These are phyloP conservation scores for Hippoglossus stenolepis DNA, from an alignment of 2,113 vertebrate genomes.

Conservation along the genomic window DNA sequence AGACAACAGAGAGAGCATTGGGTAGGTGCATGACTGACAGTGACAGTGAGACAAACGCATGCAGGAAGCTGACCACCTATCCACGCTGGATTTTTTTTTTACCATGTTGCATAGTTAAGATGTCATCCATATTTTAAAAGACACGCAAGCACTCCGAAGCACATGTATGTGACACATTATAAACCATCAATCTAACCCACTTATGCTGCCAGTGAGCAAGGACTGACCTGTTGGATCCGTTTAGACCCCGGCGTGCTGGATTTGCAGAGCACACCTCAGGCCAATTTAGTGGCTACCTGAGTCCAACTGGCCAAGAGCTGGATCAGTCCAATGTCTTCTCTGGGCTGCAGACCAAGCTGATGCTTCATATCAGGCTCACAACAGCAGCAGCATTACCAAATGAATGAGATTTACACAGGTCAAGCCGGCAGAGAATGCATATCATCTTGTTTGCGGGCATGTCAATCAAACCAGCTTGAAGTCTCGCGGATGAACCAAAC, in stretches of 20 bases:
- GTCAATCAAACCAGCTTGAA: not conserved
- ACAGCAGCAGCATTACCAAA: slow-evolving; percentile 23
- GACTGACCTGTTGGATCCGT: slow-evolving; percentile 39
- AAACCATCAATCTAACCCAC: slow-evolving; percentile 10
- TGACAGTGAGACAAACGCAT: not conserved
- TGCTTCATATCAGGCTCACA: slow-evolving; percentile 43
- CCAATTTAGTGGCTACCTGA: slow-evolving; percentile 54
- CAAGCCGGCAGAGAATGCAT: slow-evolving; percentile 26
- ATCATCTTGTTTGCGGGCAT: slow-evolving; percentile 25
- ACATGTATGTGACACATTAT: slow-evolving; percentile 1
- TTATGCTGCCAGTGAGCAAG: slow-evolving; percentile 31
- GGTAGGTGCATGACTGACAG: not conserved
- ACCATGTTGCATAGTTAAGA: too few relatives aligned
- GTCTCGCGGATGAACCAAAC: not conserved
- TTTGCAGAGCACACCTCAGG: slow-evolving; percentile 46
- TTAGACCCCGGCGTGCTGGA: slow-evolving; percentile 46
- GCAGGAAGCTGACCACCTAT: too few relatives aligned
- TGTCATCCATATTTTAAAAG: not conserved
- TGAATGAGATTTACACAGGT: slow-evolving; percentile 32
- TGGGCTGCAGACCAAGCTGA: slow-evolving; percentile 29
- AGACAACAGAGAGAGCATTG: not conserved
- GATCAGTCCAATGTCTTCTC: slow-evolving; percentile 26
- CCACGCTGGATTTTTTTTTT: too few relatives aligned
- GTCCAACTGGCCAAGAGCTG: slow-evolving; percentile 36
- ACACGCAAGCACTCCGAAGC: not conserved